Evolutionary conservation across 2,113 vertebrate genomes (phyloP), one percentile per base, ranked within the genome.

Genomic region (Anarhynchus alexandrinus): DNA sequence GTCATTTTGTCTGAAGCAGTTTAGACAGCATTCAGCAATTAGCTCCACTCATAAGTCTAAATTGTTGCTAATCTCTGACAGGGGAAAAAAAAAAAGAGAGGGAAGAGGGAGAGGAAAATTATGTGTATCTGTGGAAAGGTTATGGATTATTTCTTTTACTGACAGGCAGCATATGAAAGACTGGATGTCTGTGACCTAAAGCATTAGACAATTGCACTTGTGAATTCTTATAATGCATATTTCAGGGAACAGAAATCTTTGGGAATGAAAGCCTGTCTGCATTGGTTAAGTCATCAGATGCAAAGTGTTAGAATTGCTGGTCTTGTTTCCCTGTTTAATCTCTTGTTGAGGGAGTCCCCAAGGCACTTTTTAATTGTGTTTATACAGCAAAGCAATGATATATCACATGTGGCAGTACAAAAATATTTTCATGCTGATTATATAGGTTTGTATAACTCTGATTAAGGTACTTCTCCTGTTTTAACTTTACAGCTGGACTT

Each of bases 351-450:
- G 92, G 95, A 97, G 92, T 97, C 95, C 96, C 97, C 73, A 94
- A 90, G 96, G 96, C 73, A 76, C 92, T 65, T 78, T 95, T 97
- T 97, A 97, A 97, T 94, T 93, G 13, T 98, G 97, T 98, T 98
- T 97, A 97, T 93, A 96, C 54, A 97, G 96, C 83, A 97, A 80
- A 64, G 96, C 93, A 97, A 97, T 90, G 95, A 97, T 97, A 94
- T 78, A 97, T 97, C 95, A 97, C 93, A 95, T 96, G 93, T 97
- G 95, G 96, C 96, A 98, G 97, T 91, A 91, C 73, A 94, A 94
- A 97, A 97, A 97, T 97, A 97, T 97, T 98, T 98, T 96, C 96
- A 93, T 85, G 88, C 93, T 94, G 96, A 97, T 97, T 97, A 96
- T 90, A 96, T 40, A 95, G 83, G 88, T 95, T 96, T 89, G 87